Conservation (phyloP, 2,797 vertebrate species). For the Protonibea diacanthus region DNA sequence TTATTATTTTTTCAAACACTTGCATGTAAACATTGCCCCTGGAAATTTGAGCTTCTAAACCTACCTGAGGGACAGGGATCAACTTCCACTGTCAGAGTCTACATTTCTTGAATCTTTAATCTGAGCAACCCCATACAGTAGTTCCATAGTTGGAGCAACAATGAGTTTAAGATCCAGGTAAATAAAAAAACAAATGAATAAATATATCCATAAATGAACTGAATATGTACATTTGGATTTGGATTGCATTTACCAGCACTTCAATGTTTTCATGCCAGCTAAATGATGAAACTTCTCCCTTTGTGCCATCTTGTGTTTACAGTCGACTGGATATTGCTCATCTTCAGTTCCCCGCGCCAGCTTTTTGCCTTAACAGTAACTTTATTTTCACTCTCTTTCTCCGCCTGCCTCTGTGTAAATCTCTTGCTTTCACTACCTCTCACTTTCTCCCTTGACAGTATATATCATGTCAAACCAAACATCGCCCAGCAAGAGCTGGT, state of each 20-base stretch:
- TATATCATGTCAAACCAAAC: slow-evolving; percentile 58
- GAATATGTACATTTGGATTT: not conserved
- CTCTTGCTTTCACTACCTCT: slow-evolving; percentile 42
- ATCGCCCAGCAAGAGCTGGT: slow-evolving; percentile 33
- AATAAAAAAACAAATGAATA: too few relatives aligned
- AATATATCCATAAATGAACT: too few relatives aligned
- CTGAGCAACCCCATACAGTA: too few relatives aligned
- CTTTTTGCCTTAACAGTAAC: slow-evolving; percentile 24
- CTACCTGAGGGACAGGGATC: not conserved
- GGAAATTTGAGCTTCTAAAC: not conserved
- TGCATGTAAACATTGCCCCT: not conserved
- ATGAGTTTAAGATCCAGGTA: not conserved
- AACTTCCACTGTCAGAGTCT: not conserved
- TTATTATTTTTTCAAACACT: not conserved
- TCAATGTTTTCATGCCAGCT: not conserved
- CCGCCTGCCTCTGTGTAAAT: slow-evolving; percentile 45
- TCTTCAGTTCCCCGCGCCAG: slow-evolving; percentile 26
- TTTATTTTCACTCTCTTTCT: slow-evolving; percentile 35
- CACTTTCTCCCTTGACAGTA: slow-evolving; percentile 41
- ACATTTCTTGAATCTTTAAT: too few relatives aligned
- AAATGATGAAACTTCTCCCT: not conserved
- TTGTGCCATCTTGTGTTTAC: not conserved
- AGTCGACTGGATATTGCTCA: not conserved
- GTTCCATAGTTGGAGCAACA: not conserved
- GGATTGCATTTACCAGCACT: not conserved